These are phyloP conservation scores for Marcusenius ussheri DNA, from an alignment of 2,113 vertebrate species.

Conservation along the genomic window DNA sequence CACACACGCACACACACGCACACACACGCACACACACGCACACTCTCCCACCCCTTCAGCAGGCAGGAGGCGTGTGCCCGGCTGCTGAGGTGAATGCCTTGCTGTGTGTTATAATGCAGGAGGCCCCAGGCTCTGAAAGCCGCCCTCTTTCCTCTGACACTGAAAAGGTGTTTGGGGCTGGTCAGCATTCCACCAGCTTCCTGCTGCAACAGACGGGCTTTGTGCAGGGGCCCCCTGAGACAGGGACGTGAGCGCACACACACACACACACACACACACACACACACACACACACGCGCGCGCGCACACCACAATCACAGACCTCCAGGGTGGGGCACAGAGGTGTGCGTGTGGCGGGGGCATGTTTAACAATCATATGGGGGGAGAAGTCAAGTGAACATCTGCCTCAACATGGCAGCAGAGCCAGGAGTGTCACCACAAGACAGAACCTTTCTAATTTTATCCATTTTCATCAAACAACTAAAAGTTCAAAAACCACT, in stretches of 20 bases:
- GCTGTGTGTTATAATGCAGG: not conserved
- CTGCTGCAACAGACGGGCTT: conserved; percentile 16
- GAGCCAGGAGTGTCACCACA: not conserved
- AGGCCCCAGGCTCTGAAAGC: conserved; percentile 7
- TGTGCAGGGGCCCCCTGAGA: not conserved
- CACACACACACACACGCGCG: not conserved
- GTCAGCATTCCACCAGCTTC: not conserved
- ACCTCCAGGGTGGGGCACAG: not conserved
- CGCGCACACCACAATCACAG: not conserved
- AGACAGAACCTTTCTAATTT: too few species aligned
- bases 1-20: not conserved
- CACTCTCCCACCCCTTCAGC: not conserved
- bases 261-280: not conserved
- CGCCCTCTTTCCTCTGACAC: conserved; percentile 12
- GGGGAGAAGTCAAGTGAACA: not conserved
- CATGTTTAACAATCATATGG: not conserved
- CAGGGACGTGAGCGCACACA: not conserved
- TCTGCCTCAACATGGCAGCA: not conserved
- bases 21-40: not conserved
- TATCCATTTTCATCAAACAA: not conserved
- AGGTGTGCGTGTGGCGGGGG: not conserved
- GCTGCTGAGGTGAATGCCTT: not conserved
- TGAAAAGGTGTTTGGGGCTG: conserved; percentile 18
- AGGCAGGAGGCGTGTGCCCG: not conserved
- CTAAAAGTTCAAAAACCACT: not conserved